Conservation (phyloP, 1,140 invertebrate species). For the Drosophila tristis region DNA sequence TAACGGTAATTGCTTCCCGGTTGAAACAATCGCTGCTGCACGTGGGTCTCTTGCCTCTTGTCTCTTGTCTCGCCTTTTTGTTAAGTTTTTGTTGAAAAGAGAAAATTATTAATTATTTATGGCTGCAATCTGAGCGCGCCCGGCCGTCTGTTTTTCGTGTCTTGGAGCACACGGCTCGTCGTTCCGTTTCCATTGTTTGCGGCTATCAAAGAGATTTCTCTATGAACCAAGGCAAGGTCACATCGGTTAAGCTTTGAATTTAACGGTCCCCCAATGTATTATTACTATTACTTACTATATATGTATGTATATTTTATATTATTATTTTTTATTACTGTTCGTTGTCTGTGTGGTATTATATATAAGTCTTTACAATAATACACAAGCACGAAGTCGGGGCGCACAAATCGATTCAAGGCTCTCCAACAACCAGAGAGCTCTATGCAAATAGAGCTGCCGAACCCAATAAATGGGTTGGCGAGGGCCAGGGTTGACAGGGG, state of each 20-base stretch:
- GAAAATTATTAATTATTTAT: conserved; percentile 78
- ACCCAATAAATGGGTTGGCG: conserved; percentile 59
- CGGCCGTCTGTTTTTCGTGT: background rate
- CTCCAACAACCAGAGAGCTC: conserved; percentile 16
- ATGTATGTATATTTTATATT: conserved; percentile 4
- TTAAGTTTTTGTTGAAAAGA: conserved; percentile 26
- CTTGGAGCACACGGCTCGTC: background rate
- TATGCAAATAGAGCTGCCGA: conserved; percentile 68
- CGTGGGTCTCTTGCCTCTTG: conserved; percentile 44
- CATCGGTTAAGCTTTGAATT: conserved; percentile 27
- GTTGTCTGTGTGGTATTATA: conserved; percentile 23
- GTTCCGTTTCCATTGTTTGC: conserved; percentile 35
- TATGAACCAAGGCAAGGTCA: conserved; percentile 66
- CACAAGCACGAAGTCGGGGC: conserved; percentile 45
- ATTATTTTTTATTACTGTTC: conserved; percentile 18
- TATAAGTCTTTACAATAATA: conserved; percentile 76
- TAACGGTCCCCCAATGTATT: conserved; percentile 4
- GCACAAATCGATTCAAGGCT: conserved; percentile 64
- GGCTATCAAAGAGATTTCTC: conserved; percentile 51
- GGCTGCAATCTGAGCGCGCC: conserved; percentile 48
- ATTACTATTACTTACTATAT: no score
- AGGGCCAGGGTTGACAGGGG: background rate
- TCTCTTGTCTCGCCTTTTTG: background rate
- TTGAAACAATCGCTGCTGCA: conserved; percentile 55
- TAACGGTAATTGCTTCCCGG: conserved; percentile 75